A percentile compares a stretch with the other conserved stretches of the same genome.
phyloP scores from a whole-genome alignment of 2,113 vertebrate species.

The Phyllopteryx taeniolatus region DNA sequence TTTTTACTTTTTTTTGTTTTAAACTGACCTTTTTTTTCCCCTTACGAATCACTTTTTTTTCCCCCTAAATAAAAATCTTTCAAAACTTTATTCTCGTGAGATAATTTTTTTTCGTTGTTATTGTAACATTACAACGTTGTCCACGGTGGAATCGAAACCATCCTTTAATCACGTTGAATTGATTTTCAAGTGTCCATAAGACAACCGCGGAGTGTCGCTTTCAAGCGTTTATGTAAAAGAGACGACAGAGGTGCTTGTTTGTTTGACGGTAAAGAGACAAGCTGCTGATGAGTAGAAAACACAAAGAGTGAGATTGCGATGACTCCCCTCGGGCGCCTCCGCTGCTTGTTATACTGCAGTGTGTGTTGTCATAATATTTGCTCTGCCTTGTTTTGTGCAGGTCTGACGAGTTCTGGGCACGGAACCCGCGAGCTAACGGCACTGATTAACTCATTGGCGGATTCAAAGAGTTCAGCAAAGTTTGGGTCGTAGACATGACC shows the following conservation, averaged over 20 bases:
- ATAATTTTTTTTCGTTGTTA: no score
- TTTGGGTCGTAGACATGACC: slow-evolving; percentile 6
- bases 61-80: no score
- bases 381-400: slow-evolving; percentile 26
- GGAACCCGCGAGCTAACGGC: not conserved
- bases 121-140: no score
- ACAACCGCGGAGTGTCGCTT: no score
- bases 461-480: not conserved
- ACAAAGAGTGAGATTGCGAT: slow-evolving; percentile 24
- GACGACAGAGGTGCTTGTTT: not conserved
- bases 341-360: not conserved
- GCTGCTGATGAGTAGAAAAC: not conserved
- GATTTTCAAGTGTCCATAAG: no score
- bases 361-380: slow-evolving; percentile 56
- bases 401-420: slow-evolving; percentile 1
- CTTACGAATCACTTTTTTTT: no score
- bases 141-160: no score
- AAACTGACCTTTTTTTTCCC: no score
- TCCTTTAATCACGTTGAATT: no score
- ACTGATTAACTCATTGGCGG: not conserved
- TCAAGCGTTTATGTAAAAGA: not conserved
- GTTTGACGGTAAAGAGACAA: slow-evolving; percentile 1
- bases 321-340: slow-evolving; percentile 20
- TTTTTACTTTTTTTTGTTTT: no score
- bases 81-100: no score